A percentile compares a stretch with the other conserved stretches of the same genome.
These are phyloP conservation scores for Naso thynnoides DNA, from an alignment of 2,797 vertebrate species.

Conservation along the genomic window DNA sequence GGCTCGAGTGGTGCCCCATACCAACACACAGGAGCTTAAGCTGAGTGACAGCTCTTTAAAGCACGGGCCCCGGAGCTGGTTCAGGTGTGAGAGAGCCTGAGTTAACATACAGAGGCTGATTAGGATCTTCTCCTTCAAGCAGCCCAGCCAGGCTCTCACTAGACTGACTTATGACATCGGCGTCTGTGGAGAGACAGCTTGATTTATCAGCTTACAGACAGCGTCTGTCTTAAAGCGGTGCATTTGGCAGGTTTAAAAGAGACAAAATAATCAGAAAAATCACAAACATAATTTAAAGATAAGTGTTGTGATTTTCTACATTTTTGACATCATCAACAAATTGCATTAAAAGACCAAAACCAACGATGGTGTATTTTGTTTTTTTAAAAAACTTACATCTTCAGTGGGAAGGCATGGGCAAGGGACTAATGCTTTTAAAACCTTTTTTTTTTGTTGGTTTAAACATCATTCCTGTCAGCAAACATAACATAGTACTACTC, in stretches of 20 bases:
- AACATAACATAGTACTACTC: not conserved
- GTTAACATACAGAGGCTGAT: constrained; percentile 46
- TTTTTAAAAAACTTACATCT: not conserved
- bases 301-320: constrained; percentile 4
- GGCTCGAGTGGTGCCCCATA: constrained; percentile 73
- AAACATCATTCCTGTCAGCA: constrained; percentile 1
- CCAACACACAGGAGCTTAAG: constrained; percentile 69
- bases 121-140: constrained; percentile 44
- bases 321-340: constrained; percentile 8
- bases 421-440: not conserved
- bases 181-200: constrained; percentile 46
- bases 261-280: not conserved
- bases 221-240: constrained; percentile 8
- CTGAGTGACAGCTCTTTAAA: constrained; percentile 78
- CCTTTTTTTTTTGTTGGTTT: not conserved
- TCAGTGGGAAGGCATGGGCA: not conserved
- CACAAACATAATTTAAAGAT: not conserved
- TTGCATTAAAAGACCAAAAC: not conserved
- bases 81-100: constrained; percentile 72
- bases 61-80: constrained; percentile 63
- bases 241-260: constrained; percentile 9
- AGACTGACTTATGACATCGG: constrained; percentile 26
- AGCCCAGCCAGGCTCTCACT: constrained; percentile 24
- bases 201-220: constrained; percentile 43
- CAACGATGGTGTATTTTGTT: not conserved